These are phyloP conservation scores for Holothuria scabra DNA, from an alignment of 53 echinoderm and acorn worm species.

Conservation along the genomic window DNA sequence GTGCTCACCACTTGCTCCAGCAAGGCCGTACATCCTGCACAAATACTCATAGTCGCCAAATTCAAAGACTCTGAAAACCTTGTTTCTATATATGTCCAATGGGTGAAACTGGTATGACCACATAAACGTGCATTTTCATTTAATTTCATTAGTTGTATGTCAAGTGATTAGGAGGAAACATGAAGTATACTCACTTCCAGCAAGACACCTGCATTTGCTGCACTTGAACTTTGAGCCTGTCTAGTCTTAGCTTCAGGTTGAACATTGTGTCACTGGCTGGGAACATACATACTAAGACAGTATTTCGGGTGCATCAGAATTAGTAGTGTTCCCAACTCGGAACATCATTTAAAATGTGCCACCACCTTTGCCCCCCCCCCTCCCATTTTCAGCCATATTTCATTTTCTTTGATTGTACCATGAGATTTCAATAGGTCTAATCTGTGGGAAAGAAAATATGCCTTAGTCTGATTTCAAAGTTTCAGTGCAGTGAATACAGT, in stretches of 20 bases:
- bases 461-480: no score
- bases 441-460: no score
- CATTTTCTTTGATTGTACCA: not conserved
- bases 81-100: no score
- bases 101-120: no score
- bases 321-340: not conserved
- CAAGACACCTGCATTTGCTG: conserved; percentile 2
- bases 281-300: conserved; percentile 1
- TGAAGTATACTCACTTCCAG: conserved; percentile 10
- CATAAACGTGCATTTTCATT: no score
- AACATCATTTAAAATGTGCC: conserved; percentile 34
- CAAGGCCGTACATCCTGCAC: conserved; percentile 10
- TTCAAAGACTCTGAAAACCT: not conserved
- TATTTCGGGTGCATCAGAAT: conserved; percentile 23
- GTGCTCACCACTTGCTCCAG: no score
- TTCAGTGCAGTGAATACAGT: no score
- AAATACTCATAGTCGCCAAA: conserved; percentile 31
- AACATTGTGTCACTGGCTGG: not conserved
- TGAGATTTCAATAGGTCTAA: no score
- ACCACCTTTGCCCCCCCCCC: conserved; percentile 18
- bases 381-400: conserved; percentile 36
- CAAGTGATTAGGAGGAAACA: no score
- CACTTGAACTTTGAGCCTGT: not conserved
- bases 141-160: no score
- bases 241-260: not conserved